Conservation (phyloP, 2,113 vertebrate species). For the Syngnathus scovelli region DNA sequence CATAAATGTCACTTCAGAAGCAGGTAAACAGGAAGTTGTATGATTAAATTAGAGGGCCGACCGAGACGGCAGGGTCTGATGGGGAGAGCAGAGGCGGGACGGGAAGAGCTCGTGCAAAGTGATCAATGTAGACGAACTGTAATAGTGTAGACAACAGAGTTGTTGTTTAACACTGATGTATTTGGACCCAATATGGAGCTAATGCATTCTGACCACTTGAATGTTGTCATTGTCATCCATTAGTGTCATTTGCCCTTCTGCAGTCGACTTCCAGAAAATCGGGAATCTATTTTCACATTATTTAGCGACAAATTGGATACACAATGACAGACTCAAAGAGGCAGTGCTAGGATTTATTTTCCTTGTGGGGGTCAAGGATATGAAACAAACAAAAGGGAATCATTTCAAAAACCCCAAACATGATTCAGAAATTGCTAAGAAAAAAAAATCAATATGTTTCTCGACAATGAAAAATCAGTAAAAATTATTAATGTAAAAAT, state of each 20-base stretch:
- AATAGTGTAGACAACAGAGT: neutral
- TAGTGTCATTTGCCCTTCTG: neutral
- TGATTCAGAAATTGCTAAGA: too few relatives aligned
- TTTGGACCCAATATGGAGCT: constrained; percentile 3
- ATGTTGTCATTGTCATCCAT: constrained; percentile 6
- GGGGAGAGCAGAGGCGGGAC: constrained; percentile 8
- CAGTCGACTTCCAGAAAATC: neutral
- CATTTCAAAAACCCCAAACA: too few relatives aligned
- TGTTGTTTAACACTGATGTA: constrained; percentile 22
- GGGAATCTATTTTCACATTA: neutral
- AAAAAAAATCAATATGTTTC: too few relatives aligned
- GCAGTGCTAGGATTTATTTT: neutral
- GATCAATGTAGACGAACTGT: constrained; percentile 14
- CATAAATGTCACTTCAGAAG: constrained; percentile 17
- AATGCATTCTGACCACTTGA: constrained; percentile 11
- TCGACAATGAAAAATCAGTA: too few relatives aligned
- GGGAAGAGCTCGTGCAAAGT: constrained; percentile 27
- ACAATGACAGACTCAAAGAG: neutral
- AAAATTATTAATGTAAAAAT: too few relatives aligned
- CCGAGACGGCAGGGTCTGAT: neutral
- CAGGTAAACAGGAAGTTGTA: constrained; percentile 59
- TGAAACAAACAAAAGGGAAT: too few relatives aligned
- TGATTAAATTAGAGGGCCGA: constrained; percentile 49
- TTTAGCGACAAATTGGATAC: neutral
- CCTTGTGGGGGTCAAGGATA: neutral